Evolutionary conservation across 2,113 vertebrate genomes (phyloP), one percentile per base, ranked within the genome.

Genomic region (Trematocara stigmaticum): DNA sequence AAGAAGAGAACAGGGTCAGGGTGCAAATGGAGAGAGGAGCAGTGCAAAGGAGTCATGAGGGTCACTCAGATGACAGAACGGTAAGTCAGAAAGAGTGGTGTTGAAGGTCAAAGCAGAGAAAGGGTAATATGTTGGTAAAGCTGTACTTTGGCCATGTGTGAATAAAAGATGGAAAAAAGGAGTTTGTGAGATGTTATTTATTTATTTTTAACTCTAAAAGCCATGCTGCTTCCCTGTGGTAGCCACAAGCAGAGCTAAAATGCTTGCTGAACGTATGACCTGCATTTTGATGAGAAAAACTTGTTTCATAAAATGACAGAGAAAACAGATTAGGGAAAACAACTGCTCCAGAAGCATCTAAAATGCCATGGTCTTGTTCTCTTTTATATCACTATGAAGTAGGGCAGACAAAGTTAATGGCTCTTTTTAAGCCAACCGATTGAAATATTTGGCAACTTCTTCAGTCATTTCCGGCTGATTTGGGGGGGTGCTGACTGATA

Each of bases 21-120:
- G 89, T 87, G 88, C 83, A 88, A 86, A 88, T 47, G 86, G 86
- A 86, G 88, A 92, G 88, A 86, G 87, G 91, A 93, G 86, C 85
- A 57, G 89, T 79, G 76, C 23, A 78, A 66, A 78, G 57, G 83
- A 59, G 90, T 23, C 29, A 53, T 18, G 76, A 83, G 81, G 89
- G 83, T 90, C 87, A 78, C 78, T 80, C 20, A 89, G 83, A 93
- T 79, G 86, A 92, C 83, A 89, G 83, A 92, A 87, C 55, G 83
- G 74, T 69, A 78, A 87, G 82, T 83, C 23, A 79, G 29, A 61
- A 81, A 84, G 45, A 71, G 12, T 7, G 64, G n/a, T 31, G 10
- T 85, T 81, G 38, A 79, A 85, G 84, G 71, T 91, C 87, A 78
- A 71, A 57, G 76, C 53, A 64, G 69, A 82, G 47, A 47, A 84